Conservation (phyloP, 2,113 vertebrate genomes). For the Fregetta grallaria region DNA sequence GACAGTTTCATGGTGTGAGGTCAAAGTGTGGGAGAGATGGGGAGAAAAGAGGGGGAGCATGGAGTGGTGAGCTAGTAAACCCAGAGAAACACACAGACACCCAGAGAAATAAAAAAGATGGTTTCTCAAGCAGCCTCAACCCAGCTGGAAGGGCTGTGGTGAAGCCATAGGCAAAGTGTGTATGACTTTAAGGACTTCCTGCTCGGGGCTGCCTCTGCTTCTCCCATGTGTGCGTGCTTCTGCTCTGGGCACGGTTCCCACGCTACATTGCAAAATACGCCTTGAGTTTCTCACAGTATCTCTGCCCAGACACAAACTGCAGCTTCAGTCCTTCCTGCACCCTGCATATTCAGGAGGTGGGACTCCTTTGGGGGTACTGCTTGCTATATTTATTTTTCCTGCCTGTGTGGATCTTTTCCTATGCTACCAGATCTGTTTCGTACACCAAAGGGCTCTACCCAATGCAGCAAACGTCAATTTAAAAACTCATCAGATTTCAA, state of each 20-base stretch:
- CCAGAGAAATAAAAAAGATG: neutral
- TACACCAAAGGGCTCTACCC: neutral
- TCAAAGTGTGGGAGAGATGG: conserved; percentile 28
- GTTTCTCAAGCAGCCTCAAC: neutral
- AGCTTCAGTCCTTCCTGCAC: neutral
- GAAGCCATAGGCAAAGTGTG: neutral
- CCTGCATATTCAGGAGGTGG: neutral
- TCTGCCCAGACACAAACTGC: neutral
- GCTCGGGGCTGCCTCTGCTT: neutral
- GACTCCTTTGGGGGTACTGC: neutral
- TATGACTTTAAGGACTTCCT: conserved; percentile 26
- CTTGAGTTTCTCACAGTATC: conserved; percentile 29
- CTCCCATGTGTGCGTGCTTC: neutral
- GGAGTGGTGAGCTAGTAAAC: neutral
- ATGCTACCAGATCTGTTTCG: accelerated
- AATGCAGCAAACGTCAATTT: accelerated
- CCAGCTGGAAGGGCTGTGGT: neutral
- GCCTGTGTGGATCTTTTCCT: neutral
- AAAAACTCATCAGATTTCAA: neutral
- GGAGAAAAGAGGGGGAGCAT: neutral
- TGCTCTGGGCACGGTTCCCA: conserved; percentile 46
- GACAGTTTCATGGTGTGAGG: conserved; percentile 44
- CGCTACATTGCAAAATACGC: neutral
- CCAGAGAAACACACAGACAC: neutral
- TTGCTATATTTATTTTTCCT: neutral